Evolutionary conservation across 2,113 vertebrate species (phyloP), one percentile per base, ranked within the genome.

Genomic region (Xiphophorus maculatus): DNA sequence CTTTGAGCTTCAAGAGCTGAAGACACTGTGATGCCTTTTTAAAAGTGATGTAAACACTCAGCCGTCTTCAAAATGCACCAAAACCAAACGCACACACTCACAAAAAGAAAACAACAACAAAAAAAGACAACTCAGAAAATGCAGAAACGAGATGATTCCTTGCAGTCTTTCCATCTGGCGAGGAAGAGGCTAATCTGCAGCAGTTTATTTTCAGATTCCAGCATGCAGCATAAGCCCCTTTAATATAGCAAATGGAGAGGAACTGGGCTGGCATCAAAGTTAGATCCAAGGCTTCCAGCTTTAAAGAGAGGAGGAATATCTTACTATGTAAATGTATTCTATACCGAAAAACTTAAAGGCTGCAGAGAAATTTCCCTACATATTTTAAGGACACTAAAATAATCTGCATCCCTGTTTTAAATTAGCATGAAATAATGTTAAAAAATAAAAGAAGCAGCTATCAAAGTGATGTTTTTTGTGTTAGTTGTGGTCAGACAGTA

Each of bases 251-350:
- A 89, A 88, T 81, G 82, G 88, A 89, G 86, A 73, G 65, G 87
- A 91, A 90, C 88, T 80, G 76, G 89, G 82, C 74, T 77, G 83
- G 82, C 88, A 90, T 90, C 89, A 91, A 91, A 93, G 90, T 82
- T 32, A 72, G 79, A 88, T 86, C 79, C 82, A 85, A 89, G 87
- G 87, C 90, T 83, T 75, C 48, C 1, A 86, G 87, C 88, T 90
- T 89, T 89, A 91, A 92, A 91, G 86, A 86, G 87, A 79, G 65
- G 80, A 54, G 66, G 82, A 81, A 87, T 76, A 84, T 84, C 84
- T 89, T 86, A 78, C 75, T 90, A 91, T 93, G 91, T 85, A 91
- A 93, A 91, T 91, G 82, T 90, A 91, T 93, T 90, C 84, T 80
- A 84, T 80, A 62, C 88, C 85, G 77, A 88, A 79, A 28, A 84